Percentiles rank a stretch among this genome's conserved stretches.
Evolutionary conservation across 2,888 invertebrate genomes (phyloP).

Genomic region (Prosopocoilus inquinatus): DNA sequence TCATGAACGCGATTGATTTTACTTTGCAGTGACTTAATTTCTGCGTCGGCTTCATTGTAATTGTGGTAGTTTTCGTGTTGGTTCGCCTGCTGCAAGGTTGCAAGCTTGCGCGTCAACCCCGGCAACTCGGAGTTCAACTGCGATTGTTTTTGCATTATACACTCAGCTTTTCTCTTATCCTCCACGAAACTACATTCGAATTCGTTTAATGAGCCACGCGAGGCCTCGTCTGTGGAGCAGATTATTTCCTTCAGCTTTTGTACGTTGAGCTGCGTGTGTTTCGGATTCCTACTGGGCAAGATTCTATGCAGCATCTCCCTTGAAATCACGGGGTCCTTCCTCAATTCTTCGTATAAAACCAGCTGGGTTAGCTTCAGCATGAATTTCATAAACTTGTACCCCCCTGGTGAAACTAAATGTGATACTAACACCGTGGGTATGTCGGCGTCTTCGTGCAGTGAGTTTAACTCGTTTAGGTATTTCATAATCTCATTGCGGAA

Average conservation of each 20-base stretch:
- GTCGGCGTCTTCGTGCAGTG: constrained; percentile 37
- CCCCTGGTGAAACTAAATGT: constrained; percentile 46
- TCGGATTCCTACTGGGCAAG: constrained; percentile 14
- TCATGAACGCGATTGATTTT: constrained; percentile 21
- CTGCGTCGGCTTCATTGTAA: background rate
- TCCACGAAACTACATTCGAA: constrained; percentile 28
- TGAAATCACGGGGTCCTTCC: constrained; percentile 20
- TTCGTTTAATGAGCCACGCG: constrained; percentile 19
- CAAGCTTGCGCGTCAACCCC: constrained; percentile 28
- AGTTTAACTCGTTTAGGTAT: constrained; percentile 40
- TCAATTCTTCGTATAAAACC: constrained; percentile 37
- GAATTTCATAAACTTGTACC: constrained; percentile 40
- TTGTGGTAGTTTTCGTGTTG: background rate
- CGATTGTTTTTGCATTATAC: constrained; percentile 23
- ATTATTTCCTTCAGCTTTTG: constrained; percentile 29
- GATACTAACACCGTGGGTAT: constrained; percentile 42
- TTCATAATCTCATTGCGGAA: constrained; percentile 41
- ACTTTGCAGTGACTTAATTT: background rate
- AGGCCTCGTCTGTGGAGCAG: constrained; percentile 26
- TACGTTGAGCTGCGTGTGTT: constrained; percentile 20
- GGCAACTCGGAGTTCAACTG: constrained; percentile 25
- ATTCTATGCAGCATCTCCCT: constrained; percentile 18
- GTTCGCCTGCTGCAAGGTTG: constrained; percentile 21
- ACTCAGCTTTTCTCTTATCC: constrained; percentile 25
- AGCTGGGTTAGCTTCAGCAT: constrained; percentile 44